Evolutionary conservation across 92 coral and sea anemone genomes (phyloP).

Genomic region (Parazoanthus swiftii): DNA sequence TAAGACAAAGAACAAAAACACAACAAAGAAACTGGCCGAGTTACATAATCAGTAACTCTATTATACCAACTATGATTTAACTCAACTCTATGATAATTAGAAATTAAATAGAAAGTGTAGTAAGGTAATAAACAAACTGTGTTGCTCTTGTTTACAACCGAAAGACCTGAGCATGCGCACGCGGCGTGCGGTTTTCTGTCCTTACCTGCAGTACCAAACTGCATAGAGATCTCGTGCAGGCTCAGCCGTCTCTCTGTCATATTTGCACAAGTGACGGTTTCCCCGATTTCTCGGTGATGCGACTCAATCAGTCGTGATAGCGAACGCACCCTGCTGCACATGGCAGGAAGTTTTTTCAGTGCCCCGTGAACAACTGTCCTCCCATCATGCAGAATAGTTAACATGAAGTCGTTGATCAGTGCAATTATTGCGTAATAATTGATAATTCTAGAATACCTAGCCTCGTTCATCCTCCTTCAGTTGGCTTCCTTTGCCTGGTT

Average conservation of each 20-base stretch:
- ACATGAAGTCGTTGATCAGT: neutral
- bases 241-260: conserved; percentile 24
- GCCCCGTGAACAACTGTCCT: no score
- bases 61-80: no score
- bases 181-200: neutral
- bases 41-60: no score
- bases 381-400: neutral
- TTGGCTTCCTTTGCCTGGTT: no score
- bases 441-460: no score
- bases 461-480: no score
- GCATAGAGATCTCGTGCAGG: conserved; percentile 19
- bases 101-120: no score
- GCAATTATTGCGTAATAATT: neutral
- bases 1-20: no score
- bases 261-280: neutral
- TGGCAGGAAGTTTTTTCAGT: neutral
- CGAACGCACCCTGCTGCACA: neutral
- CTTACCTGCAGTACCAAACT: conserved; percentile 31
- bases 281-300: neutral
- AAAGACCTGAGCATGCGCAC: neutral
- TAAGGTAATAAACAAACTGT: neutral
- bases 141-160: neutral
- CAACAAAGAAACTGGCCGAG: no score
- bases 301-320: neutral
- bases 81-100: no score